These are phyloP conservation scores for Drosophila pseudoobscura DNA, from an alignment of 1,140 invertebrate genomes.

Conservation along the genomic window DNA sequence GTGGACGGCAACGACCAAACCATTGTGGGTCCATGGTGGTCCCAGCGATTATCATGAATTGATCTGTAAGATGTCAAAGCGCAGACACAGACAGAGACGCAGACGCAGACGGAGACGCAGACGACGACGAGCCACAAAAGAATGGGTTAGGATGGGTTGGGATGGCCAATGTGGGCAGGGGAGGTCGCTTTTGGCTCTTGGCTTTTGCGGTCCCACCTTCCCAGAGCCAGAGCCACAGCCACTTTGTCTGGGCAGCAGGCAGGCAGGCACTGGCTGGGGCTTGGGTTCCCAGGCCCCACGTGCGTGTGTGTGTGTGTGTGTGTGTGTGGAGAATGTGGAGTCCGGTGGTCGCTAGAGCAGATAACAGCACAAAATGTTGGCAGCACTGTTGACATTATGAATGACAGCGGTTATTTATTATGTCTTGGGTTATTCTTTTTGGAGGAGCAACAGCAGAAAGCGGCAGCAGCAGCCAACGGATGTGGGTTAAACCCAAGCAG, in stretches of 20 bases:
- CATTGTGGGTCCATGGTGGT: constrained; percentile 75
- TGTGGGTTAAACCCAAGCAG: too few species aligned
- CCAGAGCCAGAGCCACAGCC: constrained; percentile 32
- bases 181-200: too few species aligned
- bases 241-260: constrained; percentile 57
- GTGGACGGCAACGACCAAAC: constrained; percentile 14
- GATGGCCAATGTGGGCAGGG: too few species aligned
- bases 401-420: constrained; percentile 82
- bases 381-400: constrained; percentile 82
- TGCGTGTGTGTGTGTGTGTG: constrained; percentile 28
- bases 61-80: constrained; percentile 83
- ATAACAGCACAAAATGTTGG: constrained; percentile 82
- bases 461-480: too few species aligned
- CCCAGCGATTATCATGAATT: constrained; percentile 82
- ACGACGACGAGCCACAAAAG: constrained; percentile 12
- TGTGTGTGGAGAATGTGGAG: constrained; percentile 64
- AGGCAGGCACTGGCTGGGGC: constrained; percentile 18
- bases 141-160: too few species aligned
- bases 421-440: constrained; percentile 64
- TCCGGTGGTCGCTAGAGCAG: constrained; percentile 73
- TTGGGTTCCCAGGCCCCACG: constrained; percentile 26
- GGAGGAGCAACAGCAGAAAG: too few species aligned
- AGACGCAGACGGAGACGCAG: constrained; percentile 20
- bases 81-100: constrained; percentile 39
- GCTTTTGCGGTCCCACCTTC: constrained; percentile 41